A percentile compares a stretch with the other conserved stretches of the same genome.
Evolutionary conservation across 2,888 invertebrate genomes (phyloP).

Genomic region (Colostygia pectinataria): DNA sequence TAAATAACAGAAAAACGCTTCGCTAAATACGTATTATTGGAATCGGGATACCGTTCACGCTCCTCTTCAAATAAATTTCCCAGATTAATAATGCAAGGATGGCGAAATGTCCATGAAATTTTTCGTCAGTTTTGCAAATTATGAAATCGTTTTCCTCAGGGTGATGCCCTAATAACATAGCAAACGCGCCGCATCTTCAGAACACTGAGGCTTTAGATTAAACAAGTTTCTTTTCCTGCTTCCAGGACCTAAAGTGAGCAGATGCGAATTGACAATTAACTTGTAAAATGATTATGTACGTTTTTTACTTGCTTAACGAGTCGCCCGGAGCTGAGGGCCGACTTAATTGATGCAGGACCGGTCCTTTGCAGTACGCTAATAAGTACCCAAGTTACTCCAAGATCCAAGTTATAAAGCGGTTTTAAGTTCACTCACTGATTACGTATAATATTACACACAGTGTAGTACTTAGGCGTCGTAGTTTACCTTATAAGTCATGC

Average conservation of each 20-base stretch:
- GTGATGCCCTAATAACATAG: no score
- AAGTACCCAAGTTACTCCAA: constrained; percentile 13
- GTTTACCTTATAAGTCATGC: background rate
- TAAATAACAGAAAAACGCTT: no score
- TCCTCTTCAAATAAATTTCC: no score
- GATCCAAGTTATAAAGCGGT: constrained; percentile 10
- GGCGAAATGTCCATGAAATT: no score
- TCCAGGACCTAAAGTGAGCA: constrained; percentile 26
- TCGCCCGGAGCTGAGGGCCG: constrained; percentile 33
- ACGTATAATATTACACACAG: constrained; percentile 5
- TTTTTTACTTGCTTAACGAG: constrained; percentile 35
- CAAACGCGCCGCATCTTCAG: no score
- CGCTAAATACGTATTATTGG: no score
- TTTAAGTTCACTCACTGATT: constrained; percentile 13
- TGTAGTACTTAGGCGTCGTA: background rate
- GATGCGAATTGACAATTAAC: constrained; percentile 38
- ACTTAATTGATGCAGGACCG: constrained; percentile 35
- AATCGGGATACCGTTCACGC: no score
- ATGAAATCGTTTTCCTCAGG: no score
- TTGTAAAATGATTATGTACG: constrained; percentile 38
- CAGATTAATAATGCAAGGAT: no score
- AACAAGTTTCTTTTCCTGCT: constrained; percentile 1
- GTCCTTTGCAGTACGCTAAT: constrained; percentile 21
- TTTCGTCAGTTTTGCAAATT: no score
- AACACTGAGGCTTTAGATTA: no score